A percentile compares a stretch with the other conserved stretches of the same genome.
phyloP scores from a whole-genome alignment of 2,797 vertebrate species.

The Tinamus major region DNA sequence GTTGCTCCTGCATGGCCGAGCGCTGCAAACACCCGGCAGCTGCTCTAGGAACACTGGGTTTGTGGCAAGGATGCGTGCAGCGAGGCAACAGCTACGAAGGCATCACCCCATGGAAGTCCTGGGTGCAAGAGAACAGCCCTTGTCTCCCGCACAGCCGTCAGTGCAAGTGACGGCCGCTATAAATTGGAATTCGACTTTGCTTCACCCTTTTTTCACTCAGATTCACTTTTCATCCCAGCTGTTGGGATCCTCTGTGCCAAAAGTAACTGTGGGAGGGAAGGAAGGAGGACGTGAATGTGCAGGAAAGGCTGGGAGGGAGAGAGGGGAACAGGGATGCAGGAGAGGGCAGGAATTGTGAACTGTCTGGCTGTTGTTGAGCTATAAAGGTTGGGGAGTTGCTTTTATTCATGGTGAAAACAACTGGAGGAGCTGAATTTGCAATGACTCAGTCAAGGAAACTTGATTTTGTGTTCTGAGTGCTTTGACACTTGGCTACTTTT shows the following conservation, averaged over 20 bases:
- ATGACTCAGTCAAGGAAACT: background rate
- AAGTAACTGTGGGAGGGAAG: background rate
- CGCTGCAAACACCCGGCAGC: accelerated
- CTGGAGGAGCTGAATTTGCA: background rate
- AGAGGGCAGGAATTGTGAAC: background rate
- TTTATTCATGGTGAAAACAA: background rate
- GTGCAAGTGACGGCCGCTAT: background rate
- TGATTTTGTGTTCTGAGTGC: background rate
- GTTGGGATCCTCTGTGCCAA: background rate
- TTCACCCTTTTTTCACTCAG: background rate
- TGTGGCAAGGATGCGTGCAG: background rate
- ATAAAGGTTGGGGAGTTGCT: background rate
- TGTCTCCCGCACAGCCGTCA: background rate
- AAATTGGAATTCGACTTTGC: background rate
- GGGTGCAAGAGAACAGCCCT: background rate
- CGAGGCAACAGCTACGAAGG: background rate
- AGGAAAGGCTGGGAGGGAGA: background rate
- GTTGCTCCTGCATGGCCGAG: accelerated
- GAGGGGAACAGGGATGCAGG: background rate
- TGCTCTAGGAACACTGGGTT: background rate
- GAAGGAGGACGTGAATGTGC: background rate
- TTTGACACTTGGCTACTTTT: background rate
- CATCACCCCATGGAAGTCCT: background rate
- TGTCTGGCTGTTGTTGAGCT: background rate
- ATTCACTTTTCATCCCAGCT: background rate